A percentile compares a stretch with the other conserved stretches of the same genome.
Evolutionary conservation across 2,888 invertebrate genomes (phyloP).

Genomic region (Megamerina dolium): DNA sequence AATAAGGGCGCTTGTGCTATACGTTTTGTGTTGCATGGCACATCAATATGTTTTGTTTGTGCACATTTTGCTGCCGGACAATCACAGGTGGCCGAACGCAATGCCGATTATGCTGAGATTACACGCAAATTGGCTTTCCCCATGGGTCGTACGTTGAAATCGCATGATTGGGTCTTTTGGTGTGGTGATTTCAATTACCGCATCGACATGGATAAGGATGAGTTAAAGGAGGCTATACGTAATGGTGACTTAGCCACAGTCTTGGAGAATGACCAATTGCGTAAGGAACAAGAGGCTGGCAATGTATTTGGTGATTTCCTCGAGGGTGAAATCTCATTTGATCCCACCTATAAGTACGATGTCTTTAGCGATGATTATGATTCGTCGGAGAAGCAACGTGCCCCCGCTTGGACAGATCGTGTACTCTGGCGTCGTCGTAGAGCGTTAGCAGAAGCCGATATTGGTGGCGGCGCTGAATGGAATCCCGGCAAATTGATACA

Average conservation of each 20-base stretch:
- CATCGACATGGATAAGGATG: constrained; percentile 91
- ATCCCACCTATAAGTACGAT: constrained; percentile 98
- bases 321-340: constrained; percentile 87
- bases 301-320: constrained; percentile 87
- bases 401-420: constrained; percentile 98
- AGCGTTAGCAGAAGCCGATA: constrained; percentile 65
- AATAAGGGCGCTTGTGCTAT: constrained; percentile 97
- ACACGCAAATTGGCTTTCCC: constrained; percentile 84
- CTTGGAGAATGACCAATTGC: constrained; percentile 82
- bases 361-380: constrained; percentile 98
- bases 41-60: constrained; percentile 95
- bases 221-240: constrained; percentile 77
- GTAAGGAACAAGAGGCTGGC: constrained; percentile 69
- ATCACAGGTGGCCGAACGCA: constrained; percentile 79
- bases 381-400: constrained; percentile 94
- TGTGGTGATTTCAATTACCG: constrained; percentile 99
- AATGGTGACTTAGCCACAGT: constrained; percentile 61
- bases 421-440: constrained; percentile 86
- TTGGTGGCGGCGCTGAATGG: constrained; percentile 56
- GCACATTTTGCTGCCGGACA: constrained; percentile 99
- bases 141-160: constrained; percentile 85
- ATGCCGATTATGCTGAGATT: constrained; percentile 95
- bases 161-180: constrained; percentile 99
- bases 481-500: constrained; percentile 74
- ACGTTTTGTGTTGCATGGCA: constrained; percentile 83